These are phyloP conservation scores for Labeo rohita DNA, from an alignment of 2,113 vertebrate species.

Conservation along the genomic window DNA sequence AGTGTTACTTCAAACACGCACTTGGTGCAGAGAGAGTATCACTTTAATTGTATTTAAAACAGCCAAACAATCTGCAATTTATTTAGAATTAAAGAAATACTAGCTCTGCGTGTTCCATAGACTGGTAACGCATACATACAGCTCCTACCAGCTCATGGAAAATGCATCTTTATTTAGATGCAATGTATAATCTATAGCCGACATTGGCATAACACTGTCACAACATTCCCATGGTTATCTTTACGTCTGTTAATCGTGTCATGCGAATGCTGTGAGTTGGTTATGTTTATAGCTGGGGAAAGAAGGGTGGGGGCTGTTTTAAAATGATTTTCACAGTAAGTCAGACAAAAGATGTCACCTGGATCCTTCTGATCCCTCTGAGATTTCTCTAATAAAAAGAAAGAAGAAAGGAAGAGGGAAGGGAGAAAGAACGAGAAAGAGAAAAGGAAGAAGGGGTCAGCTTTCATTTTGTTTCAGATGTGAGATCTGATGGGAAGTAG, in stretches of 20 bases:
- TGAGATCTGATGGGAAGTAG: conserved; percentile 78
- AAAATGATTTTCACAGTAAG: conserved; percentile 80
- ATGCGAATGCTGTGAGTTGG: conserved; percentile 58
- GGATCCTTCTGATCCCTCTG: conserved; percentile 84
- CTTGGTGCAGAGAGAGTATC: conserved; percentile 20
- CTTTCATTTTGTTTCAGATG: conserved; percentile 4
- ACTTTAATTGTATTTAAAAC: not conserved
- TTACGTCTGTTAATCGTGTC: conserved; percentile 19
- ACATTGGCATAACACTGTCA: conserved; percentile 52
- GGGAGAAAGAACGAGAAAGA: conserved; percentile 27
- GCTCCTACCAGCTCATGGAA: conserved; percentile 85
- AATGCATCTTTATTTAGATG: conserved; percentile 80
- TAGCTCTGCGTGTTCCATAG: conserved; percentile 39
- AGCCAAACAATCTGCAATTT: not conserved
- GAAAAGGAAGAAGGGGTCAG: conserved; percentile 70
- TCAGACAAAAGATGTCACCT: conserved; percentile 90
- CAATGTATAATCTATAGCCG: conserved; percentile 72
- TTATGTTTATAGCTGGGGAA: conserved; percentile 63
- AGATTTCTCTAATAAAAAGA: conserved; percentile 81
- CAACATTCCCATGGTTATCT: conserved; percentile 57
- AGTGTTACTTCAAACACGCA: not conserved
- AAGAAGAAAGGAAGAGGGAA: conserved; percentile 14
- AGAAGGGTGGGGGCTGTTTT: conserved; percentile 61
- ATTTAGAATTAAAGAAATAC: conserved; percentile 22
- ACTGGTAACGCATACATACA: conserved; percentile 76